phyloP scores from a whole-genome alignment of 2,888 invertebrate species.

The Microctonus aethiopoides region DNA sequence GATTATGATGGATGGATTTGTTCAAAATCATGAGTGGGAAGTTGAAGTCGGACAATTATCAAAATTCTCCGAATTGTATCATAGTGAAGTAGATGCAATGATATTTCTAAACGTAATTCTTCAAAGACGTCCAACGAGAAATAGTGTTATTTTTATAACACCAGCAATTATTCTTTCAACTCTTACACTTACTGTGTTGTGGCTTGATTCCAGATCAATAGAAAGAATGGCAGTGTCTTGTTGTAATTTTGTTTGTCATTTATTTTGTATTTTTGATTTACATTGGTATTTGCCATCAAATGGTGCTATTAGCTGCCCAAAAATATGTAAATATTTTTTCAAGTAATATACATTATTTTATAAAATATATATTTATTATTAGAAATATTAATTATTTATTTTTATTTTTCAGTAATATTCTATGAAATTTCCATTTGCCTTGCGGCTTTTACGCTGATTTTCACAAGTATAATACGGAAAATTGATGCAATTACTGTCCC shows the following conservation, averaged over 20 bases:
- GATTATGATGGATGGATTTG: conserved; percentile 67
- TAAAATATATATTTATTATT: background rate
- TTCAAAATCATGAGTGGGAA: conserved; percentile 73
- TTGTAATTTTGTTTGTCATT: conserved; percentile 74
- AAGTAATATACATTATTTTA: background rate
- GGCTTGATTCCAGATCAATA: conserved; percentile 71
- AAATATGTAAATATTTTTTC: conserved; percentile 67
- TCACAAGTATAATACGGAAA: conserved; percentile 59
- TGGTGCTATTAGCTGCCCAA: conserved; percentile 70
- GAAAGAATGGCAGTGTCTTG: conserved; percentile 71
- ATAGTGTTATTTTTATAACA: conserved; percentile 70
- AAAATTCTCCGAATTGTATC: conserved; percentile 69
- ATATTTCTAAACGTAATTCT: conserved; percentile 71
- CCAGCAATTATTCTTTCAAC: conserved; percentile 71
- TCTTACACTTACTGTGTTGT: conserved; percentile 71
- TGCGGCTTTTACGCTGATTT: conserved; percentile 53
- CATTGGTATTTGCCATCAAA: conserved; percentile 73
- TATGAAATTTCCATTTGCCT: conserved; percentile 54
- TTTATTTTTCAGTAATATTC: conserved; percentile 52
- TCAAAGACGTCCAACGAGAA: conserved; percentile 71
- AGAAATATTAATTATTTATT: conserved; percentile 6
- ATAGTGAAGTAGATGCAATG: conserved; percentile 67
- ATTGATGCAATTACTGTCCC: conserved; percentile 48
- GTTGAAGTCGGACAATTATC: conserved; percentile 67
- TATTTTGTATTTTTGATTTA: conserved; percentile 72